Evolutionary conservation across 2,888 invertebrate genomes (phyloP), one percentile per base, ranked within the genome.

Genomic region (Entomobrya proxima): DNA sequence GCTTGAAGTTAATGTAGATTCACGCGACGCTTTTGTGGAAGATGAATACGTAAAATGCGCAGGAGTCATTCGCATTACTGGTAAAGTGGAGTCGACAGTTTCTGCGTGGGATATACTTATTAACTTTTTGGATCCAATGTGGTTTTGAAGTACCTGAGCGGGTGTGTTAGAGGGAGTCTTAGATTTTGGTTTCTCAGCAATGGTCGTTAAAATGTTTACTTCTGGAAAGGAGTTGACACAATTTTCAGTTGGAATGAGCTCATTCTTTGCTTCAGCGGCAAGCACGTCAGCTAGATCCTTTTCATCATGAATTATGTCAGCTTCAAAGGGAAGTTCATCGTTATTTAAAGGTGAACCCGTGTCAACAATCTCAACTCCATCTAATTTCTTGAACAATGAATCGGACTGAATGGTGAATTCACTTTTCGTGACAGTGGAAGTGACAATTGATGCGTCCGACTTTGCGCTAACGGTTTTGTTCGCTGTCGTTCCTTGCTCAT

Each of bases 31-130:
- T 75, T 76, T 52, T 0, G 37, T n/a, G 11, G 30, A 9, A 18
- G 72, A 18, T 7, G 76, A 77, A 91, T 96, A 96, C 0, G 96
- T 96, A 91, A 95, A 96, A 21, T 95, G 92, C 5, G 96, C 95
- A 3, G 96, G 95, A 18, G 95, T 95, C 0, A 88, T 75, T 72
- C 88, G 55, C 82, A 87, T 88, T n/a, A 75, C 83, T 24, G 90
- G 77, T 72, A 88, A 79, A 76, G 91, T 86, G 5, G 90, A 88
- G 50, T 88, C 86, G 13, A 55, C 21, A 3, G n/a, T n/a, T 32
- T 21, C 61, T 1, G 32, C 75, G 5, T 24, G 15, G n/a, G 27
- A 35, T 27, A 67, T 30, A 1, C 32, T 72, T n/a, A 50, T 15
- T 4, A 75, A 21, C 24, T 64, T 79, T 21, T 75, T 79, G 3